Evolutionary conservation across 2,113 vertebrate species (phyloP).

Genomic region (Ploceus nigricollis): DNA sequence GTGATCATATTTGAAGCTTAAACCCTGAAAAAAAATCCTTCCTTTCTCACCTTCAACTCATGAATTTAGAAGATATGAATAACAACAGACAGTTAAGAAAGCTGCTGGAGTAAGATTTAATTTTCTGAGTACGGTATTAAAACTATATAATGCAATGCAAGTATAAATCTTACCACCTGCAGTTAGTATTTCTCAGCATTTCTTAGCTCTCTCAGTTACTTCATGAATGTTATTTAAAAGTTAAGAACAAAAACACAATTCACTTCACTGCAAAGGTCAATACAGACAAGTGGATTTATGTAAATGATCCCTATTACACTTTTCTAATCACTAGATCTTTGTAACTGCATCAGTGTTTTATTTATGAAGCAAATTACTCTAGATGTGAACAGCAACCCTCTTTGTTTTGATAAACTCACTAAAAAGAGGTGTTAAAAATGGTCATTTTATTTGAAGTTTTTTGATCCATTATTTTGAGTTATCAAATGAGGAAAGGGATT

Average conservation of each 20-base stretch:
- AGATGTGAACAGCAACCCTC: not conserved
- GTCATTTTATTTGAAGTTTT: not conserved
- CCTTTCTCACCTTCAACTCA: not conserved
- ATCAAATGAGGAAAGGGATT: not conserved
- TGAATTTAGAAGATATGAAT: not conserved
- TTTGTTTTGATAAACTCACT: not conserved
- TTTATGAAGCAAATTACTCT: not conserved
- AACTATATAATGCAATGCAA: not conserved
- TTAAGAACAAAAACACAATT: not conserved
- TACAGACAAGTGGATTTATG: not conserved
- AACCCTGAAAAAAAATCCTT: not conserved
- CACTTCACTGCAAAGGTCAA: not conserved
- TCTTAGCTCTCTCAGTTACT: not conserved
- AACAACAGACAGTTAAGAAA: not conserved
- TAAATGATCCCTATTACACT: not conserved
- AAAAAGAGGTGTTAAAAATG: not conserved
- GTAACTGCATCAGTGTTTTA: not conserved
- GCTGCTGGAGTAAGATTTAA: not conserved
- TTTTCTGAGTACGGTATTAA: not conserved
- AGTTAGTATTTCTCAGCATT: not conserved
- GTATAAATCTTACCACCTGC: not conserved
- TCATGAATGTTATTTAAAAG: not conserved
- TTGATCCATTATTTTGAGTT: not conserved
- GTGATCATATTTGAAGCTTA: not conserved
- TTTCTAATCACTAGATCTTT: not conserved